phyloP scores from a whole-genome alignment of 2,797 vertebrate genomes.

The Petrocephalus schoutedeni region DNA sequence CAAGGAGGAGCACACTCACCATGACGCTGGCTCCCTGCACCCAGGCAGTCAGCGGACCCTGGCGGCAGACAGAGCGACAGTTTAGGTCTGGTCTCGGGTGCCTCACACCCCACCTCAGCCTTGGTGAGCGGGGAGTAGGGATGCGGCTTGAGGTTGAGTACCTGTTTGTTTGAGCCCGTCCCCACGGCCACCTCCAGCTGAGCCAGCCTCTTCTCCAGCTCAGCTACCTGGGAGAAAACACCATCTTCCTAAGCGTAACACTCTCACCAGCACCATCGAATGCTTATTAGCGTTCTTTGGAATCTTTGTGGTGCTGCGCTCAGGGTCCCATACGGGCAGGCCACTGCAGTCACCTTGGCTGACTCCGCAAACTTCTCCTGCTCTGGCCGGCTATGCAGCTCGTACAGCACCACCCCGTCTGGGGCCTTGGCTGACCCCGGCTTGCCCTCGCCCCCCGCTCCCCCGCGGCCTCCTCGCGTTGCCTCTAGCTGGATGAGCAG shows the following conservation, averaged over 20 bases:
- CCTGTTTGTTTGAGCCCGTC: constrained; percentile 82
- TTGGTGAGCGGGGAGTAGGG: too few species aligned
- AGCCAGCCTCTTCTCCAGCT: constrained; percentile 84
- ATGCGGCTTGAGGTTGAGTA: constrained; percentile 34
- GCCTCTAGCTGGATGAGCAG: constrained; percentile 84
- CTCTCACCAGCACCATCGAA: not conserved
- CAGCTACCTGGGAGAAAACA: constrained; percentile 65
- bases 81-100: too few species aligned
- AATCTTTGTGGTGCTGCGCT: not conserved
- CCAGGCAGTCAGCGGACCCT: constrained; percentile 81
- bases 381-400: constrained; percentile 86
- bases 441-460: constrained; percentile 50
- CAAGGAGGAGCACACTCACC: constrained; percentile 58
- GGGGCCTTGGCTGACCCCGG: constrained; percentile 47
- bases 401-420: constrained; percentile 76
- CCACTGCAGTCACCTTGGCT: constrained; percentile 70
- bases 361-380: constrained; percentile 85
- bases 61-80: constrained; percentile 20
- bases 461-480: constrained; percentile 63
- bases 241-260: constrained; percentile 15
- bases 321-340: too few species aligned
- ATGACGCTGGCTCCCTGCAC: constrained; percentile 79
- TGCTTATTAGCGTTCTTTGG: not conserved
- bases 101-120: not conserved
- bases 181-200: constrained; percentile 82